phyloP scores from a whole-genome alignment of 2,113 vertebrate species.

The Malurus cyaneus region DNA sequence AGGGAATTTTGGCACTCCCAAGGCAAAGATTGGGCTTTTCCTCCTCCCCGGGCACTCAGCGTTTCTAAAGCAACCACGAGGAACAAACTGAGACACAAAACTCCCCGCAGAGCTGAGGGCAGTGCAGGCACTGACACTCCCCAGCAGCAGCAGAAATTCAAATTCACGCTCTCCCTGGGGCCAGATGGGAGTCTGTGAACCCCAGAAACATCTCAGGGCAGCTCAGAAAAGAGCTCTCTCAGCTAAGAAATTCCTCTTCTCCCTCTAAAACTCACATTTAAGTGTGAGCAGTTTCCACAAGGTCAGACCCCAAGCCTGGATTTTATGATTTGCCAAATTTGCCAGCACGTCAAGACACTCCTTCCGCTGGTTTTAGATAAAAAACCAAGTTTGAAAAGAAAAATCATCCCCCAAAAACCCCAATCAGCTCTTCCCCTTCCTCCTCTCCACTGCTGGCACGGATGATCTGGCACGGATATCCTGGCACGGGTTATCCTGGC shows the following conservation, averaged over 20 bases:
- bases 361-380: neutral
- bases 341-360: neutral
- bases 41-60: neutral
- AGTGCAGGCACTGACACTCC: neutral
- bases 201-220: neutral
- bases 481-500: no score
- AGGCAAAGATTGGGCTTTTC: neutral
- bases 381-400: neutral
- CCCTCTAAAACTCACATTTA: neutral
- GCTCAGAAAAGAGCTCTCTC: neutral
- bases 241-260: neutral
- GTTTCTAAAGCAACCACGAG: neutral
- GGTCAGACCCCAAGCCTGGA: neutral
- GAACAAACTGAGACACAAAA: neutral
- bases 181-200: neutral
- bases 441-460: neutral
- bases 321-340: neutral
- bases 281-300: neutral
- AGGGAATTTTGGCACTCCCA: neutral
- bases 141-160: neutral
- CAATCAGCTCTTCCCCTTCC: neutral
- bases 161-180: neutral
- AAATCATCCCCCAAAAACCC: neutral
- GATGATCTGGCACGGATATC: no score
- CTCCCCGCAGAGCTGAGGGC: neutral